A percentile compares a stretch with the other conserved stretches of the same genome.
Conservation (phyloP, 2,113 vertebrate genomes). For the Lampris incognitus region DNA sequence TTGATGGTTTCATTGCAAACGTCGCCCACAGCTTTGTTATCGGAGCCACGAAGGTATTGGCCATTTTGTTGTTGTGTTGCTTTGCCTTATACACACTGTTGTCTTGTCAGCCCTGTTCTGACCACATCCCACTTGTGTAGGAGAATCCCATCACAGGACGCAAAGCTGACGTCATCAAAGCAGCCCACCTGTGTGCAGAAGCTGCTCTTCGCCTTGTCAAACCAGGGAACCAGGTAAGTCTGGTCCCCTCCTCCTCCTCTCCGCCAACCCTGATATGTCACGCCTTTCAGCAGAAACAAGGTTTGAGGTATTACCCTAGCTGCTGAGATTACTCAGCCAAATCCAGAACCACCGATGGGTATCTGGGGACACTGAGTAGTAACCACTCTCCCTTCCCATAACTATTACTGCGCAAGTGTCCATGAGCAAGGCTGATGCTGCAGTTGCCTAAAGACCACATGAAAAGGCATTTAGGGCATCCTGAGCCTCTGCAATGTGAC, state of each 20-base stretch:
- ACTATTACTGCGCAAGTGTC: too few relatives aligned
- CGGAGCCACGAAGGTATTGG: constrained; percentile 87
- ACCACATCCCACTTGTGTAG: constrained; percentile 69
- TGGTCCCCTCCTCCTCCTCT: neutral
- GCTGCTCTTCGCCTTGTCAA: constrained; percentile 96
- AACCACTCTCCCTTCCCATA: too few relatives aligned
- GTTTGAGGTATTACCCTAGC: too few relatives aligned
- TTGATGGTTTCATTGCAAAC: constrained; percentile 94
- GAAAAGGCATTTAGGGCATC: too few relatives aligned
- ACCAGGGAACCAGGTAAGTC: constrained; percentile 92
- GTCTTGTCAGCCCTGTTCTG: neutral
- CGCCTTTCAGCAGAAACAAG: too few relatives aligned
- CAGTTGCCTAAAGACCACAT: too few relatives aligned
- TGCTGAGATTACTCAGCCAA: too few relatives aligned
- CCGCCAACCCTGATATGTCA: neutral
- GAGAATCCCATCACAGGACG: constrained; percentile 89
- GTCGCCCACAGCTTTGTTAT: constrained; percentile 93
- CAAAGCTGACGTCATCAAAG: constrained; percentile 95
- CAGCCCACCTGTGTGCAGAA: constrained; percentile 94
- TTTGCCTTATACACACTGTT: too few relatives aligned
- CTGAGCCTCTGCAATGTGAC: too few relatives aligned
- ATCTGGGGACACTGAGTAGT: too few relatives aligned
- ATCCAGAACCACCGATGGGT: too few relatives aligned
- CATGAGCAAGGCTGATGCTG: too few relatives aligned
- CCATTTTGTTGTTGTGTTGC: neutral